Conservation (phyloP, 2,888 invertebrate species). For the Tipula vernalis region DNA sequence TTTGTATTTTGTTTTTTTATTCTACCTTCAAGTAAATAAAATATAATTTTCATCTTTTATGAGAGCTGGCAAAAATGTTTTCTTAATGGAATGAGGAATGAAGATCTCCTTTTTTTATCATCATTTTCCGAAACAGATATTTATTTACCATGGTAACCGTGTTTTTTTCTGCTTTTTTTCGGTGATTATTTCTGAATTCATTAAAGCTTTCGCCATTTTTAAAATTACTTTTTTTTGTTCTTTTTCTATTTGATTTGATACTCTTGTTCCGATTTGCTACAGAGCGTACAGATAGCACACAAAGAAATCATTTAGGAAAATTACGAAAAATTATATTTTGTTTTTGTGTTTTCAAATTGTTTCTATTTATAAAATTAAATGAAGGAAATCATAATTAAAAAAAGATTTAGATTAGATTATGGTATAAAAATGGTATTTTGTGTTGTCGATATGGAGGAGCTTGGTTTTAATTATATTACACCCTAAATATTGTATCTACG, state of each 20-base stretch:
- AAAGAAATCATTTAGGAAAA: constrained; percentile 4
- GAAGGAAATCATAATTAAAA: constrained; percentile 4
- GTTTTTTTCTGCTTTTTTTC: constrained; percentile 5
- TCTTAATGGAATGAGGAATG: background rate
- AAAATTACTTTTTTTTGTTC: background rate
- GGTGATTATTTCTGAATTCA: background rate
- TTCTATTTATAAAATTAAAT: background rate
- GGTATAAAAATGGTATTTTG: background rate
- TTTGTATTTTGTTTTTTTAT: background rate
- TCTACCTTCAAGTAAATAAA: background rate
- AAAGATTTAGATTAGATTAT: constrained; percentile 4
- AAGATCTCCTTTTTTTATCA: background rate
- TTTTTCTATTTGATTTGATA: background rate
- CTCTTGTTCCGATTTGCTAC: background rate
- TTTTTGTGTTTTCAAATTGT: background rate
- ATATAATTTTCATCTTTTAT: background rate
- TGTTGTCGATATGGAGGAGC: background rate
- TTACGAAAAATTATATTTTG: background rate
- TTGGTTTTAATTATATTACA: background rate
- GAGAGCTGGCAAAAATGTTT: background rate
- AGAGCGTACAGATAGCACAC: background rate
- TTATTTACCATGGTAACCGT: constrained; percentile 9
- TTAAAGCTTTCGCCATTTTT: constrained; percentile 9
- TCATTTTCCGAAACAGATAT: constrained; percentile 6
- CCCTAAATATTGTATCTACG: background rate